Conservation (phyloP, 2,888 invertebrate species). For the Netelia fuscicornis region DNA sequence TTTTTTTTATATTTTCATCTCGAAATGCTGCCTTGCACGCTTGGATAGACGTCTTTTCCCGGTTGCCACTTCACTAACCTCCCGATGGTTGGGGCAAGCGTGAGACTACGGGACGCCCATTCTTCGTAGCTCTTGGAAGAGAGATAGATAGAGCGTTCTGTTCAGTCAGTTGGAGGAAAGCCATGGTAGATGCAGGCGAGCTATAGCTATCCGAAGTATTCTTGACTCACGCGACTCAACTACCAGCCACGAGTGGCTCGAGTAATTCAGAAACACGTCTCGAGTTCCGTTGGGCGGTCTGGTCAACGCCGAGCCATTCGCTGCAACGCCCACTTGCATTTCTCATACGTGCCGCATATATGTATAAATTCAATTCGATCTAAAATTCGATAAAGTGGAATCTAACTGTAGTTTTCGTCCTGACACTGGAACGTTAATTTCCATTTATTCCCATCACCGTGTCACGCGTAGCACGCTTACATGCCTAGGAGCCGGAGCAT, state of each 20-base stretch:
- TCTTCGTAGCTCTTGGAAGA: constrained; percentile 49
- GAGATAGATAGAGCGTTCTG: background rate
- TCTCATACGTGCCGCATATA: background rate
- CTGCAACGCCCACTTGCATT: constrained; percentile 25
- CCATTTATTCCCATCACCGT: background rate
- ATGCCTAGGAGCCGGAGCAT: background rate
- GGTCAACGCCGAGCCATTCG: constrained; percentile 20
- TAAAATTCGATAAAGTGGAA: constrained; percentile 2
- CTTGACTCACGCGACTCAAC: constrained; percentile 66
- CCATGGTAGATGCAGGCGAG: constrained; percentile 20
- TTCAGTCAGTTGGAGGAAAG: background rate
- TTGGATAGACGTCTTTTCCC: constrained; percentile 35
- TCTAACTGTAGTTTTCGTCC: background rate
- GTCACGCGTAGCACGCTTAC: too few relatives aligned
- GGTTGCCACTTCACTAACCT: constrained; percentile 44
- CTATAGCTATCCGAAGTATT: constrained; percentile 45
- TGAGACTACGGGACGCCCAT: constrained; percentile 40
- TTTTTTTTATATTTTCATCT: constrained; percentile 62
- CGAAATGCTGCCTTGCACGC: constrained; percentile 41
- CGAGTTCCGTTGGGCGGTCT: constrained; percentile 29
- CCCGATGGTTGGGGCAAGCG: constrained; percentile 41
- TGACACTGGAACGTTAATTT: constrained; percentile 6
- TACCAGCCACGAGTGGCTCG: constrained; percentile 53
- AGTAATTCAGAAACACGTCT: constrained; percentile 57
- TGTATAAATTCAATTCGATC: constrained; percentile 8